Conservation (phyloP, 2,888 invertebrate species). For the Synanthedon andrenaeformis region DNA sequence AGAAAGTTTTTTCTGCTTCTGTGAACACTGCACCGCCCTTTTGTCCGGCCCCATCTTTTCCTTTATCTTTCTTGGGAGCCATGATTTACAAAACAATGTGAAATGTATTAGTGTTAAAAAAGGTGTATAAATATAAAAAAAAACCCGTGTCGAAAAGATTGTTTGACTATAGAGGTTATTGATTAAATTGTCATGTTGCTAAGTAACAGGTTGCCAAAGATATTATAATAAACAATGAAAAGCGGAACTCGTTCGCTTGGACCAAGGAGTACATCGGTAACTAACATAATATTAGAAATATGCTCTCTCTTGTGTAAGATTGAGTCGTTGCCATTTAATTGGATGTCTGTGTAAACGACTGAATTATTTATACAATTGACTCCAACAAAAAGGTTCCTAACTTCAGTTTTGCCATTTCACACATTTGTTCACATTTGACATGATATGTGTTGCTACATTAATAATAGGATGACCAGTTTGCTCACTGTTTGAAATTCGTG, state of each 20-base stretch:
- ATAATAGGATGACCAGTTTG: too few relatives aligned
- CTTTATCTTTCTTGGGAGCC: constrained; percentile 60
- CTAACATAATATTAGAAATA: neutral
- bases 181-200: neutral
- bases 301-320: neutral
- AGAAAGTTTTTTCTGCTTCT: constrained; percentile 84
- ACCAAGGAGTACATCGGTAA: too few relatives aligned
- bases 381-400: neutral
- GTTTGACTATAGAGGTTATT: neutral
- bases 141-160: neutral
- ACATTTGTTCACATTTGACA: too few relatives aligned
- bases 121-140: neutral
- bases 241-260: neutral
- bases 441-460: too few relatives aligned
- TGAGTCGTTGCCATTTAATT: constrained; percentile 1
- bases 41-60: constrained; percentile 36
- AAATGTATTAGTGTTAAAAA: neutral
- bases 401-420: too few relatives aligned
- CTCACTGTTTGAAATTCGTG: too few relatives aligned
- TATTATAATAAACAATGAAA: neutral
- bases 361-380: constrained; percentile 1
- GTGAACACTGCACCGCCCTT: constrained; percentile 47
- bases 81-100: constrained; percentile 20
- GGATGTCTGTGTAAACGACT: constrained; percentile 1
- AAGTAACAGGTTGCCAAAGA: neutral